These are phyloP conservation scores for Neodiprion lecontei DNA, from an alignment of 1,140 invertebrate genomes.

Conservation along the genomic window DNA sequence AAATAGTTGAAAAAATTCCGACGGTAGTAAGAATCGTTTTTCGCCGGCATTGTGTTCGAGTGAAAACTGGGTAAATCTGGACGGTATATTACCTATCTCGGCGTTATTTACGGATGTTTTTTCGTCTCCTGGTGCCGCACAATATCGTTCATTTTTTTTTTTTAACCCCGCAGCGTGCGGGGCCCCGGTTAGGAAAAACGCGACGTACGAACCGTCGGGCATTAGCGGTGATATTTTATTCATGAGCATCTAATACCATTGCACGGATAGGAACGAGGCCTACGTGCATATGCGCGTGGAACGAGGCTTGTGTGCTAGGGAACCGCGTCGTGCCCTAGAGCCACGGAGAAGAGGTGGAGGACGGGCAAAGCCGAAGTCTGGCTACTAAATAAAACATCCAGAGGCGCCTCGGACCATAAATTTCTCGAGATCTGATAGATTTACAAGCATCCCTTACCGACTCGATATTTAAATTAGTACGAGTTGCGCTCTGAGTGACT, in stretches of 20 bases:
- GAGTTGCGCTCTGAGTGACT: neutral
- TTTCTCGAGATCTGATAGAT: slow-evolving; percentile 2
- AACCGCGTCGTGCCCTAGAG: neutral
- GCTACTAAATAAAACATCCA: slow-evolving; percentile 7
- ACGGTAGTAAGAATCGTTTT: neutral
- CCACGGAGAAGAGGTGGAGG: neutral
- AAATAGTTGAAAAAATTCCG: neutral
- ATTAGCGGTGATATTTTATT: slow-evolving; percentile 4
- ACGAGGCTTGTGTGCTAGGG: neutral
- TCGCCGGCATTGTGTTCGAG: neutral
- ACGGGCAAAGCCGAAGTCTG: neutral
- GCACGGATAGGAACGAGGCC: neutral
- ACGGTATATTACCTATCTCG: neutral
- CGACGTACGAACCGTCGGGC: neutral
- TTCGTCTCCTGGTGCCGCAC: neutral
- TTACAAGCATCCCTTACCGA: neutral
- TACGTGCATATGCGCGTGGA: neutral
- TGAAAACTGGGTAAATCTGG: neutral
- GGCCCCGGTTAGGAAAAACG: neutral
- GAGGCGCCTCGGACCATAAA: neutral
- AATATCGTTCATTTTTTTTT: slow-evolving; percentile 5
- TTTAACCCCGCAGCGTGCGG: neutral
- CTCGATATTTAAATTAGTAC: slow-evolving; percentile 4
- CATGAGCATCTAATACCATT: neutral
- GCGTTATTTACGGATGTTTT: neutral